Conservation (phyloP, 2,797 vertebrate genomes). For the Centroberyx gerrardi region DNA sequence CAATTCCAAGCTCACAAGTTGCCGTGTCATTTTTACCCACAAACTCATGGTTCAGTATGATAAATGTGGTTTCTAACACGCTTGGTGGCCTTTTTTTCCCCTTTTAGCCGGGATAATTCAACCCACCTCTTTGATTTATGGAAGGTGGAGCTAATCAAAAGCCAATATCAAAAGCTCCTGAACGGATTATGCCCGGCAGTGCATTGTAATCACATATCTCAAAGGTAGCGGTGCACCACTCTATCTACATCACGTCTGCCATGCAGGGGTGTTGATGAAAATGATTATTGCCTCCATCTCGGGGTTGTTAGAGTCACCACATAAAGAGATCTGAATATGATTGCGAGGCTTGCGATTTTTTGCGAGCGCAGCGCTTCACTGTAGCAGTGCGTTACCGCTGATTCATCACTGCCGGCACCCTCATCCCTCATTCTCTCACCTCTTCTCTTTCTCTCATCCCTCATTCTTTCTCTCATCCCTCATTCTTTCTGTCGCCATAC, state of each 20-base stretch:
- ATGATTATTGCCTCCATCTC: conserved; percentile 31
- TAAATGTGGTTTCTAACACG: not conserved
- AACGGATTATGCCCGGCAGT: conserved; percentile 17
- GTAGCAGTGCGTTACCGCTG: conserved; percentile 40
- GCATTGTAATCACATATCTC: conserved; percentile 15
- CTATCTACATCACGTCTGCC: conserved; percentile 3
- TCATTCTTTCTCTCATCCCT: conserved; percentile 20
- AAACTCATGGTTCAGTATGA: not conserved
- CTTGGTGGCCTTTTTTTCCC: conserved; percentile 5
- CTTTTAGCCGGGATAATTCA: not conserved
- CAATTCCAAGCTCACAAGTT: not conserved
- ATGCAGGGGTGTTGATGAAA: conserved; percentile 5
- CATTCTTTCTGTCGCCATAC: not conserved
- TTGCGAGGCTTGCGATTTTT: conserved; percentile 13
- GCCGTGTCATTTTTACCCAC: conserved; percentile 3
- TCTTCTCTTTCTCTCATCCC: not conserved
- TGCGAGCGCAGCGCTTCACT: conserved; percentile 39
- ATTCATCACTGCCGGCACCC: conserved; percentile 35
- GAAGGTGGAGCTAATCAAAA: conserved; percentile 31
- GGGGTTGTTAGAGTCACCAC: conserved; percentile 8
- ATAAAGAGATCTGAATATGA: conserved; percentile 37
- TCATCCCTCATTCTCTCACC: conserved; percentile 18
- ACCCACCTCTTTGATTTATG: conserved; percentile 17
- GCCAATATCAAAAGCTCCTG: conserved; percentile 19
- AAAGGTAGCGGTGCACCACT: not conserved